These are phyloP conservation scores for Trachelus iudaicus DNA, from an alignment of 2,888 invertebrate species.

Conservation along the genomic window DNA sequence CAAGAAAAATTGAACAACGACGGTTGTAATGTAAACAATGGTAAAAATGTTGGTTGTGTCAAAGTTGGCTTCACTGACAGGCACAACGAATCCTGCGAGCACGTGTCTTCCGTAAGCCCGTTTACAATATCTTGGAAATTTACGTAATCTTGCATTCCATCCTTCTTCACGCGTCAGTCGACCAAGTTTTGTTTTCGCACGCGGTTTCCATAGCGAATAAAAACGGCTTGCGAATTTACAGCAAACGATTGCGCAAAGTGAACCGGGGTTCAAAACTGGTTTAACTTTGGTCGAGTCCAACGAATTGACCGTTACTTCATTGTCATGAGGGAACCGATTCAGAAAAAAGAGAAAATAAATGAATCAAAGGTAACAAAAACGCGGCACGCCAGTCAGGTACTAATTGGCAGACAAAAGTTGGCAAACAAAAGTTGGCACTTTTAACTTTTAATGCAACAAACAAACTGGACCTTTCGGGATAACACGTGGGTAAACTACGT, in stretches of 20 bases:
- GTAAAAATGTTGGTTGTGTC: neutral
- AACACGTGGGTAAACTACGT: neutral
- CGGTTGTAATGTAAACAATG: neutral
- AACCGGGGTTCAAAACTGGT: neutral
- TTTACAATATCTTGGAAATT: neutral
- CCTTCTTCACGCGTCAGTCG: neutral
- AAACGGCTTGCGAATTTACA: neutral
- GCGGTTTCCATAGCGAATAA: neutral
- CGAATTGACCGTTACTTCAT: neutral
- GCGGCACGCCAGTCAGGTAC: neutral
- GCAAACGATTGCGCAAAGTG: neutral
- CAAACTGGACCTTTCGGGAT: neutral
- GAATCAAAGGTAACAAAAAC: neutral
- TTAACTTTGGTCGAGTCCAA: neutral
- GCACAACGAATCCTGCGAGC: neutral
- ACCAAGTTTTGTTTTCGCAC: neutral
- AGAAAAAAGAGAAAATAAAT: neutral
- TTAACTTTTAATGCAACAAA: neutral
- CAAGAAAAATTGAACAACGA: neutral
- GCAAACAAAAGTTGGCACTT: neutral
- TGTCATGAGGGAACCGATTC: neutral
- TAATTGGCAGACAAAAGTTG: neutral
- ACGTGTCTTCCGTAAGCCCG: neutral
- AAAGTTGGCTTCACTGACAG: neutral
- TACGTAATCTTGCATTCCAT: neutral